Conservation (phyloP, 2,113 vertebrate species). For the Lophotis ruficrista region DNA sequence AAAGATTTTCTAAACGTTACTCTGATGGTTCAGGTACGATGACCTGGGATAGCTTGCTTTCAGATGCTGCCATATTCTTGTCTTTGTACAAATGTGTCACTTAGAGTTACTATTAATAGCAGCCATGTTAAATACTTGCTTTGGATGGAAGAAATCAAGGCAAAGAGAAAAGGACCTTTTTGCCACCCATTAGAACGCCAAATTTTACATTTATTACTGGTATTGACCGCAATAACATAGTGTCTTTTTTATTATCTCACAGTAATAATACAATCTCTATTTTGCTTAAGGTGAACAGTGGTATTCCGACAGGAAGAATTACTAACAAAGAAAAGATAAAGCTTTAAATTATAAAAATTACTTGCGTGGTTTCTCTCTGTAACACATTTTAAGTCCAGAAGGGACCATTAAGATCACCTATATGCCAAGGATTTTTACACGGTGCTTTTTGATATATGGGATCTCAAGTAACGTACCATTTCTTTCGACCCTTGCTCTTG, state of each 20-base stretch:
- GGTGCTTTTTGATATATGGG: not conserved
- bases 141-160: not conserved
- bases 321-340: slow-evolving; percentile 39
- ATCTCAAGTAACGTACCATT: not conserved
- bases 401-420: slow-evolving; percentile 27
- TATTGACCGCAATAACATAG: not conserved
- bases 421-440: slow-evolving; percentile 1
- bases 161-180: not conserved
- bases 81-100: not conserved
- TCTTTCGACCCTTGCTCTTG: slow-evolving; percentile 19
- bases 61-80: not conserved
- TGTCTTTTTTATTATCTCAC: slow-evolving; percentile 11
- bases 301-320: slow-evolving; percentile 28
- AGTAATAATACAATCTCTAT: slow-evolving; percentile 8
- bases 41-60: not conserved
- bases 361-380: not conserved
- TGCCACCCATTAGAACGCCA: not conserved
- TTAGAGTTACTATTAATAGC: not conserved
- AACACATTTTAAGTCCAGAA: slow-evolving; percentile 36
- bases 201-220: not conserved
- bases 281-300: slow-evolving; percentile 38
- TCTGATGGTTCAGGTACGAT: not conserved
- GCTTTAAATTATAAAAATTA: slow-evolving; percentile 40
- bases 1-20: not conserved
- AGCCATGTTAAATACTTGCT: not conserved